Conservation (phyloP, 2,888 invertebrate genomes). For the Microctonus hyperodae region DNA sequence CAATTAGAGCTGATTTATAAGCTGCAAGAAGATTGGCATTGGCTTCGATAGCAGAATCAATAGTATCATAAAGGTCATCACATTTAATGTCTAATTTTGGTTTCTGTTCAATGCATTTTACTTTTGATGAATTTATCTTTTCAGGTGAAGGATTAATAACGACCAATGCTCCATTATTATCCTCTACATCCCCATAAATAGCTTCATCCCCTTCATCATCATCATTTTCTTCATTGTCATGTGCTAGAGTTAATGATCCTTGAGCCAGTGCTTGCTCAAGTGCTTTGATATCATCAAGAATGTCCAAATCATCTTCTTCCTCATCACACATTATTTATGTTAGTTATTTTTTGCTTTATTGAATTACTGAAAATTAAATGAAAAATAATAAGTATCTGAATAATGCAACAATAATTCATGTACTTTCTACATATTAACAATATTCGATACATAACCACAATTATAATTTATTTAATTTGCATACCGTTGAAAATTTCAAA, state of each 20-base stretch:
- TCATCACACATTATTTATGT: conserved; percentile 10
- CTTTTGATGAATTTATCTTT: not conserved
- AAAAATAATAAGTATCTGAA: not conserved
- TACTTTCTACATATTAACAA: no score
- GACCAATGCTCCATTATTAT: conserved; percentile 8
- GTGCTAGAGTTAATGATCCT: not conserved
- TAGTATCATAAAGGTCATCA: conserved; percentile 54
- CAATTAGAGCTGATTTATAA: conserved; percentile 57
- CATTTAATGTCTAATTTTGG: not conserved
- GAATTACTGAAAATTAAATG: not conserved
- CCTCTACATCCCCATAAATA: no score
- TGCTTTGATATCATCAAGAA: conserved; percentile 52
- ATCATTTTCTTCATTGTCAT: not conserved
- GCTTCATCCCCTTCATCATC: no score
- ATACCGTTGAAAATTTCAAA: not conserved
- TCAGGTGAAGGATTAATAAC: conserved; percentile 7
- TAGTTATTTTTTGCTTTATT: not conserved
- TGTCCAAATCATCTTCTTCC: conserved; percentile 44
- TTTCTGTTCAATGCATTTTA: no score
- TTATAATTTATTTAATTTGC: not conserved
- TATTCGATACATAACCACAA: not conserved
- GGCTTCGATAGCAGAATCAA: conserved; percentile 51
- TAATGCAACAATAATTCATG: no score
- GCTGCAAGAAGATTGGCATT: conserved; percentile 63
- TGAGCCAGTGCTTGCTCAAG: conserved; percentile 47